Evolutionary conservation across 2,113 vertebrate genomes (phyloP).

Genomic region (Dipodomys stephensi): DNA sequence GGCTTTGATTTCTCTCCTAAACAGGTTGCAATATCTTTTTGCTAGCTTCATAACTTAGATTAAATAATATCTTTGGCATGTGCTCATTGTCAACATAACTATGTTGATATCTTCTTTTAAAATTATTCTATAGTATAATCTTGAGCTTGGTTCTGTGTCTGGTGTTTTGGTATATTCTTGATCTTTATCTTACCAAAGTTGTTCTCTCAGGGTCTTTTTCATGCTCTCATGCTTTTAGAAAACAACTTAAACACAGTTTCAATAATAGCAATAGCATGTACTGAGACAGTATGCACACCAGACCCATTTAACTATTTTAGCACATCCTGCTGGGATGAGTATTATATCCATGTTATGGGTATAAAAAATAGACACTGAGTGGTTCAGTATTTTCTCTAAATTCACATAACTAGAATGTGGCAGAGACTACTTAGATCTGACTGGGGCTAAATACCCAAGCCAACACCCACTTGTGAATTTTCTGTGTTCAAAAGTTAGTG

Average conservation of each 20-base stretch:
- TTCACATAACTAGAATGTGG: background rate
- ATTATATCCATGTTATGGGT: constrained; percentile 11
- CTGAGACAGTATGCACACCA: background rate
- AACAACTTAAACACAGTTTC: constrained; percentile 47
- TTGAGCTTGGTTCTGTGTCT: background rate
- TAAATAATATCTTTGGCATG: constrained; percentile 61
- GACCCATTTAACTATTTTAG: background rate
- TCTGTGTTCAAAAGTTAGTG: background rate
- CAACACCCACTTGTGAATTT: background rate
- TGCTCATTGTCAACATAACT: constrained; percentile 48
- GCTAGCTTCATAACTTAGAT: constrained; percentile 39
- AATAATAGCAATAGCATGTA: constrained; percentile 16
- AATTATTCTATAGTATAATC: constrained; percentile 27
- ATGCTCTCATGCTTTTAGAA: background rate
- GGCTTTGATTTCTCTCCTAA: constrained; percentile 49
- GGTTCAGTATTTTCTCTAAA: background rate
- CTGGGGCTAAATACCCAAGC: background rate
- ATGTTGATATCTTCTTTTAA: constrained; percentile 24
- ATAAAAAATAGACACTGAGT: constrained; percentile 4
- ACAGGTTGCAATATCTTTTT: constrained; percentile 26
- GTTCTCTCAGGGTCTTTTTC: background rate
- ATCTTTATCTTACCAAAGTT: constrained; percentile 8
- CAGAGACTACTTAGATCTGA: background rate
- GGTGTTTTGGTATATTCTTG: constrained; percentile 10
- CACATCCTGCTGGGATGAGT: background rate